phyloP scores from a whole-genome alignment of 1,140 invertebrate species.

The Philaenus spumarius region DNA sequence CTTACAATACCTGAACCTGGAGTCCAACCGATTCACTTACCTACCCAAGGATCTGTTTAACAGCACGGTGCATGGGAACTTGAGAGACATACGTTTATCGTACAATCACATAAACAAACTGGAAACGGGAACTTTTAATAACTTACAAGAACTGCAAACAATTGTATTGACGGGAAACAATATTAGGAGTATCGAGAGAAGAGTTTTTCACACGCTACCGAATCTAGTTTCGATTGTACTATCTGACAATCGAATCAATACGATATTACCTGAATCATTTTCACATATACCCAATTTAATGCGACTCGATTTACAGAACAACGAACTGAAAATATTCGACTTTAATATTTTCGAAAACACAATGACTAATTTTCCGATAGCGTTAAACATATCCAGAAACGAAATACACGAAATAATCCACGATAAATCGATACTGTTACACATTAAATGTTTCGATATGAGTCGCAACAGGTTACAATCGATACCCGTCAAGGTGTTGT shows the following conservation, averaged over 20 bases:
- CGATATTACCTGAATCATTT: conserved; percentile 55
- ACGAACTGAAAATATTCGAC: conserved; percentile 57
- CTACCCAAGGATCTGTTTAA: conserved; percentile 57
- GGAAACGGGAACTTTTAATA: conserved; percentile 53
- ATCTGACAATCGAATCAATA: conserved; percentile 55
- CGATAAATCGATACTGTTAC: conserved; percentile 42
- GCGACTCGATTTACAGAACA: conserved; percentile 64
- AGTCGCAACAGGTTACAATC: conserved; percentile 58
- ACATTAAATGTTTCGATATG: conserved; percentile 60
- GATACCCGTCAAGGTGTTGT: conserved; percentile 56
- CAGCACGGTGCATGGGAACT: conserved; percentile 57
- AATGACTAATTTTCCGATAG: conserved; percentile 47
- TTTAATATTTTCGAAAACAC: conserved; percentile 59
- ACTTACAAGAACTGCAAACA: conserved; percentile 56
- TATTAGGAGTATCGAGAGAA: conserved; percentile 48
- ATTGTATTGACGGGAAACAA: conserved; percentile 64
- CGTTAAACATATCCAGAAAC: conserved; percentile 63
- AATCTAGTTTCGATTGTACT: conserved; percentile 62
- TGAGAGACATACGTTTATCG: conserved; percentile 68
- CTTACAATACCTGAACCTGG: conserved; percentile 76
- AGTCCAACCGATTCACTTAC: conserved; percentile 69
- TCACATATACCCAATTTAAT: conserved; percentile 57
- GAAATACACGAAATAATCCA: conserved; percentile 52
- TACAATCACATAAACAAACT: conserved; percentile 61
- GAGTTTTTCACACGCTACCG: conserved; percentile 57